These are phyloP conservation scores for Leptobrachium ailaonicum DNA, from an alignment of 2,113 vertebrate genomes.

Conservation along the genomic window DNA sequence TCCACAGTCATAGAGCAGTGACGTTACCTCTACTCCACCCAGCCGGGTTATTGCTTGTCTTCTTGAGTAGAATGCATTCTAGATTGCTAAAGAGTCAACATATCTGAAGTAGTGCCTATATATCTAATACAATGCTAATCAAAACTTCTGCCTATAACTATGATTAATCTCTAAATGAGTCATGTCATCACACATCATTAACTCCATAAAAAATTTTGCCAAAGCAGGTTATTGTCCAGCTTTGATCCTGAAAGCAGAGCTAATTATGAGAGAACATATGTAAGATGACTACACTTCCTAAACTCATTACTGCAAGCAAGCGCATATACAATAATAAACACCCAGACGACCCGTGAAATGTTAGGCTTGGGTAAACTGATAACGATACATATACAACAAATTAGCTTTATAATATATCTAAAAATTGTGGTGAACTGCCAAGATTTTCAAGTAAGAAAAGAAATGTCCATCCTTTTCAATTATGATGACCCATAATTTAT, in stretches of 20 bases:
- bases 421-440: background rate
- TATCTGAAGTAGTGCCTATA: background rate
- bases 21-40: too few species aligned
- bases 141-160: slow-evolving; percentile 2
- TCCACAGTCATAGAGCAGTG: too few species aligned
- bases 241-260: slow-evolving; percentile 32
- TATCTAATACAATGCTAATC: background rate
- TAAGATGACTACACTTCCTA: slow-evolving; percentile 7
- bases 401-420: background rate
- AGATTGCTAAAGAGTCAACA: background rate
- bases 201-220: slow-evolving; percentile 15
- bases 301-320: background rate
- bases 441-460: too few species aligned
- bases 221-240: background rate
- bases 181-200: slow-evolving; percentile 34
- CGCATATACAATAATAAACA: slow-evolving; percentile 8
- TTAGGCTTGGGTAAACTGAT: too few species aligned
- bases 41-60: background rate
- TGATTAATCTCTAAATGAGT: slow-evolving; percentile 29
- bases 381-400: background rate
- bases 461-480: too few species aligned
- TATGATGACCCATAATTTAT: too few species aligned
- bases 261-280: slow-evolving; percentile 4
- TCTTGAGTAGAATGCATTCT: background rate
- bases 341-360: background rate